Evolutionary conservation across 2,113 vertebrate genomes (phyloP).

Genomic region (Oncorhynchus nerka): DNA sequence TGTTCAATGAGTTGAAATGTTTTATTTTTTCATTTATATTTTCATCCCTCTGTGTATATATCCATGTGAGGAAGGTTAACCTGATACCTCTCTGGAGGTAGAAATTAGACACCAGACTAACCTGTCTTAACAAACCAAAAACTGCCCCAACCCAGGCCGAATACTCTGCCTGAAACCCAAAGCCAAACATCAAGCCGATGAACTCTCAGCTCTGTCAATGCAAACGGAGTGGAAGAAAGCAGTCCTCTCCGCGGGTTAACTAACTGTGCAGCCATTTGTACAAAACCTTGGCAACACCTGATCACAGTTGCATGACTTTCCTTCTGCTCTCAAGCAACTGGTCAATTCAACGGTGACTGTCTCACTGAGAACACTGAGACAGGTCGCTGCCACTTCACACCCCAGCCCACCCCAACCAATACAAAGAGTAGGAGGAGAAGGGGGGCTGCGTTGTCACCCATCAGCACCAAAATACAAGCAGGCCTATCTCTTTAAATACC

Average conservation of each 20-base stretch:
- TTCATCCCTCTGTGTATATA: neutral
- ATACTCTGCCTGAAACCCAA: slow-evolving; percentile 36
- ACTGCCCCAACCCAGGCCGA: slow-evolving; percentile 20
- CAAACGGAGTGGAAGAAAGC: slow-evolving; percentile 11
- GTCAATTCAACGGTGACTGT: neutral
- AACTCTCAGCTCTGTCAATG: slow-evolving; percentile 26
- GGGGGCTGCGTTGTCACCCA: slow-evolving; percentile 7
- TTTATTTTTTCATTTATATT: neutral
- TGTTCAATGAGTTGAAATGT: neutral
- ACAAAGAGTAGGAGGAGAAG: too few species aligned
- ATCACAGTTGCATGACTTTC: slow-evolving; percentile 38
- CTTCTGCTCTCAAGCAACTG: neutral
- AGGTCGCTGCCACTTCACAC: slow-evolving; percentile 24
- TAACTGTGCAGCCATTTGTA: slow-evolving; percentile 51
- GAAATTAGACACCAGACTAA: slow-evolving; percentile 21
- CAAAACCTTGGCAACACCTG: slow-evolving; percentile 41
- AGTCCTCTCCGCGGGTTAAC: slow-evolving; percentile 29
- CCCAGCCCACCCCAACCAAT: neutral
- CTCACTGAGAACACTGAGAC: neutral
- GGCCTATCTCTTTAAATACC: slow-evolving; percentile 75
- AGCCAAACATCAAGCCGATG: neutral
- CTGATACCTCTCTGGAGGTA: neutral
- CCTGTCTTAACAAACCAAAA: slow-evolving; percentile 41
- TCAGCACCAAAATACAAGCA: slow-evolving; percentile 56
- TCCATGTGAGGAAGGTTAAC: neutral